Conservation (phyloP, 2,888 invertebrate species). For the Arenicola marina region DNA sequence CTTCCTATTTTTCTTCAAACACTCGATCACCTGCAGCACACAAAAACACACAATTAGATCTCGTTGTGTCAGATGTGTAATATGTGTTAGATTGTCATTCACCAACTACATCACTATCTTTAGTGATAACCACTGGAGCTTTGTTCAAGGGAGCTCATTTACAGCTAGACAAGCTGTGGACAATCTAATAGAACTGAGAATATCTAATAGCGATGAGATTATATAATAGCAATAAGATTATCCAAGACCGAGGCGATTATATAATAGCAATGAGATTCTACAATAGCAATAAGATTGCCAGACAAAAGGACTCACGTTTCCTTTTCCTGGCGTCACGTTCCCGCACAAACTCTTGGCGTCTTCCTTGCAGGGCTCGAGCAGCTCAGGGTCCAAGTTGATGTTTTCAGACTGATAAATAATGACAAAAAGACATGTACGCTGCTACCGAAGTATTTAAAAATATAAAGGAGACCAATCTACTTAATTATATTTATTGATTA, state of each 20-base stretch:
- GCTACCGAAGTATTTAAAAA: not conserved
- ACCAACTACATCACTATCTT: too few relatives aligned
- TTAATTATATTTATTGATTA: too few relatives aligned
- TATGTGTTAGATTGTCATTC: too few relatives aligned
- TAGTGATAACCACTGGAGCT: not conserved
- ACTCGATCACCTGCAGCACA: slow-evolving; percentile 54
- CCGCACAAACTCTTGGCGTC: slow-evolving; percentile 47
- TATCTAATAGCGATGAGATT: too few relatives aligned
- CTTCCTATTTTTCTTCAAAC: slow-evolving; percentile 69
- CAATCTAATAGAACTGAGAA: not conserved
- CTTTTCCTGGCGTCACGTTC: slow-evolving; percentile 45
- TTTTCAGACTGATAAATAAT: slow-evolving; percentile 76
- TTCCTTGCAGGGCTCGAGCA: slow-evolving; percentile 45
- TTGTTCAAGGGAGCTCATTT: not conserved
- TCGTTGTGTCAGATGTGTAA: not conserved
- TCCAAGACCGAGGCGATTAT: too few relatives aligned
- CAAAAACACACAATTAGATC: not conserved
- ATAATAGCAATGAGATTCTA: too few relatives aligned
- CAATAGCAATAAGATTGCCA: too few relatives aligned
- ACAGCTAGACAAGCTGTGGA: not conserved
- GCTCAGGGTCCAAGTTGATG: slow-evolving; percentile 69
- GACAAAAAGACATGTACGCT: not conserved
- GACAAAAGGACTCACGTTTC: slow-evolving; percentile 47
- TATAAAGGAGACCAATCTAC: too few relatives aligned
- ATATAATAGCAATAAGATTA: too few relatives aligned